phyloP scores from a whole-genome alignment of 2,888 invertebrate species.

The Tiphia femorata region DNA sequence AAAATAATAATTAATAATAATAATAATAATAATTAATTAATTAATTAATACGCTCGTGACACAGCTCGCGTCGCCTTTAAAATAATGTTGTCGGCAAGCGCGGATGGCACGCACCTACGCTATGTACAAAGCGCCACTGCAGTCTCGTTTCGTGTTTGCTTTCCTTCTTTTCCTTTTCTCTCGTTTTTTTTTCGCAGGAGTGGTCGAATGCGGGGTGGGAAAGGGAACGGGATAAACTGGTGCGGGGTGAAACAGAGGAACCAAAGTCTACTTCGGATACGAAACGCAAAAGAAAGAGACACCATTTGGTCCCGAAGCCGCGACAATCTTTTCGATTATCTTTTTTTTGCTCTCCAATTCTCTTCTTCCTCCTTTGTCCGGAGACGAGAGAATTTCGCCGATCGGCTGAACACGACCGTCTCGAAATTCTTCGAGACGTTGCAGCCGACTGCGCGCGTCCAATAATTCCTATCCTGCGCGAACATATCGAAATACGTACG shows the following conservation, averaged over 20 bases:
- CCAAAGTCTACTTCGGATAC: slow-evolving; percentile 1
- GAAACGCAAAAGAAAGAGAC: slow-evolving; percentile 11
- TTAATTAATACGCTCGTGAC: slow-evolving; percentile 49
- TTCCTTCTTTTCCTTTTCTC: not conserved
- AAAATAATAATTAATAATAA: slow-evolving; percentile 54
- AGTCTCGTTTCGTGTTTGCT: slow-evolving; percentile 51
- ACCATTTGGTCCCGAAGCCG: slow-evolving; percentile 8
- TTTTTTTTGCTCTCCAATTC: slow-evolving; percentile 7
- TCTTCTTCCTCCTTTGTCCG: not conserved
- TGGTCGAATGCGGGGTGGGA: not conserved
- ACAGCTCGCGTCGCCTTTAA: slow-evolving; percentile 30
- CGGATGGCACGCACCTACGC: slow-evolving; percentile 45
- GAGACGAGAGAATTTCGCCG: not conserved
- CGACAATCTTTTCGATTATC: slow-evolving; percentile 1
- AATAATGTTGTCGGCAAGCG: too few relatives aligned
- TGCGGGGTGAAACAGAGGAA: slow-evolving; percentile 20
- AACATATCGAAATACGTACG: too few relatives aligned
- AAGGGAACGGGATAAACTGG: slow-evolving; percentile 32
- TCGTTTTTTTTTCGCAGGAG: not conserved
- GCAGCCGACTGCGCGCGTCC: slow-evolving; percentile 14
- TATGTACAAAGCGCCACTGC: slow-evolving; percentile 68
- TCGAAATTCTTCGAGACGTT: slow-evolving; percentile 31
- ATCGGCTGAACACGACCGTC: slow-evolving; percentile 15
- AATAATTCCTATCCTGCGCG: too few relatives aligned
- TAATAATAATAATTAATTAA: slow-evolving; percentile 62